A percentile compares a stretch with the other conserved stretches of the same genome.
phyloP scores from a whole-genome alignment of 2,888 invertebrate genomes.

The Stenodera caucasica region DNA sequence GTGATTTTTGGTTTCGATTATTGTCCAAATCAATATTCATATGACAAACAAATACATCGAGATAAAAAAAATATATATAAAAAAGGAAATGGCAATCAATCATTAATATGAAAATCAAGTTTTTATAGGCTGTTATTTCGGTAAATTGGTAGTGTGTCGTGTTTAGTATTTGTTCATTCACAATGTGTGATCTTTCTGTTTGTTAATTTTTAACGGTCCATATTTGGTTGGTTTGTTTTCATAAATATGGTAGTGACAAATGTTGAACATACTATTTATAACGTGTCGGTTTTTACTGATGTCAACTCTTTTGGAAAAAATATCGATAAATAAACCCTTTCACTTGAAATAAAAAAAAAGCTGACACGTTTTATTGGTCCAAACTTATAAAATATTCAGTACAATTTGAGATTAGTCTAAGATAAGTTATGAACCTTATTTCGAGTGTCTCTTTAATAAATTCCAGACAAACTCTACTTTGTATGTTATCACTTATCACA shows the following conservation, averaged over 20 bases:
- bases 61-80: not conserved
- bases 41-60: no score
- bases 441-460: no score
- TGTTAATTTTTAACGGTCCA: not conserved
- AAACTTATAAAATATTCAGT: no score
- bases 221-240: not conserved
- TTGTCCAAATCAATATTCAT: no score
- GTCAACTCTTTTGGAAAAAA: no score
- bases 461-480: not conserved
- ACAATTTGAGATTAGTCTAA: no score
- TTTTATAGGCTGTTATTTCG: not conserved
- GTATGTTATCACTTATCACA: not conserved
- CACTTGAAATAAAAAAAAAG: no score
- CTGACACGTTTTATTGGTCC: no score
- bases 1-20: no score
- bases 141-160: not conserved
- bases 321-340: no score
- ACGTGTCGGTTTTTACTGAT: not conserved
- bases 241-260: not conserved
- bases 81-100: not conserved
- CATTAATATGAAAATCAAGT: not conserved
- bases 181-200: not conserved
- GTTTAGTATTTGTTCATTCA: not conserved
- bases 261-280: not conserved
- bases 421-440: no score